Base-by-base conservation (phyloP, 2,888 invertebrate species). In the Melanargia galathea region DNA sequence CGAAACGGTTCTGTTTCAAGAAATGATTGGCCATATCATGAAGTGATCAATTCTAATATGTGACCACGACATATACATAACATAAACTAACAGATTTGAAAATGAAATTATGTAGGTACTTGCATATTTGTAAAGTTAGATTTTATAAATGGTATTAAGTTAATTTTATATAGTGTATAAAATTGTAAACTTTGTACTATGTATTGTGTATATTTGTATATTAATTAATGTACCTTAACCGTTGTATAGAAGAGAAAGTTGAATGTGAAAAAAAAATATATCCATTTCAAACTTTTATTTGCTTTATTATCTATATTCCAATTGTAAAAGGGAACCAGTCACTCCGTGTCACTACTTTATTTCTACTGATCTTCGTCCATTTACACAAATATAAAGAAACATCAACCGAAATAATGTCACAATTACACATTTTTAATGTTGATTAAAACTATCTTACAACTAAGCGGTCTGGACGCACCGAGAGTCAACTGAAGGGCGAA, bases 341-440 rank as follows among this genome's bases (percentile, higher is more conserved):
- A 87, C 85, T 85, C 87, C 84, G 85, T 86, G 86, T 83, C 82
- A 83, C 89, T 89, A 88, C 87, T 73, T 79, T n/a, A n/a, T n/a
- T 76, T 75, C 90, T 88, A 89, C 86, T 83, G 82, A 86, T 86
- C 83, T 26, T 88, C 86, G 82, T 80, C 84, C 90, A 90, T 91
- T 86, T 90, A 89, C 89, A 89, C 90, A 82, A 30, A 84, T 84
- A 82, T 82, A 90, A 89, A 88, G 84, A 86, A 90, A 89, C 84
- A 82, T 87, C 84, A 89, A 90, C 87, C 87, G 82, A 90, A 90
- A 86, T 85, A 81, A 85, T 81, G 84, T 86, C 85, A 82, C 81
- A 90, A 89, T 89, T 90, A 91, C 91, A 91, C 91, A 91, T 90
- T 88, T 90, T 90, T 87, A 86, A 89, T 90, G 89, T 87, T 87